phyloP scores from a whole-genome alignment of 2,797 vertebrate genomes.

The Anisognathus igniventris region DNA sequence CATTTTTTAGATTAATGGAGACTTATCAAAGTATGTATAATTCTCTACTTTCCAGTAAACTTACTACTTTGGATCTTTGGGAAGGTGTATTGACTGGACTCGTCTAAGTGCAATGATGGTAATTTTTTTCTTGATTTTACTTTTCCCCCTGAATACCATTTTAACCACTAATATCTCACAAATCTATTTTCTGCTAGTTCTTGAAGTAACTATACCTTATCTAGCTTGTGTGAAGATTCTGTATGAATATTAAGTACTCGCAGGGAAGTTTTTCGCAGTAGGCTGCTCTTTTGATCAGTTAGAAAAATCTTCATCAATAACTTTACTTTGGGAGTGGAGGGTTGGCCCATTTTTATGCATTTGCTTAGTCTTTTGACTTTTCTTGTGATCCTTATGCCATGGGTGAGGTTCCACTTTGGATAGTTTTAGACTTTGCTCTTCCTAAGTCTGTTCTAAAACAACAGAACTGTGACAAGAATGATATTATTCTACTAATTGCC shows the following conservation, averaged over 20 bases:
- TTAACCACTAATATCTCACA: neutral
- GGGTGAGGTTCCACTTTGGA: neutral
- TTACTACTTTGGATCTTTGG: neutral
- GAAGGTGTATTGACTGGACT: neutral
- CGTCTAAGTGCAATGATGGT: neutral
- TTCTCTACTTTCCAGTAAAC: neutral
- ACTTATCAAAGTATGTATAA: neutral
- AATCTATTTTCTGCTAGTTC: neutral
- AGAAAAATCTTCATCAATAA: neutral
- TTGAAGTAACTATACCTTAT: neutral
- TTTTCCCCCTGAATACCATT: neutral
- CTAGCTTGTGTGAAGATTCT: neutral
- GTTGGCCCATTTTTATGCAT: neutral
- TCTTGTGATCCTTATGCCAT: neutral
- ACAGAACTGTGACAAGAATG: neutral
- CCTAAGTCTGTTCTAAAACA: neutral
- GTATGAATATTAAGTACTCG: neutral
- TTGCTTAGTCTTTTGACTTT: neutral
- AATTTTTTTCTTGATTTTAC: neutral
- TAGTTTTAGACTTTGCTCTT: neutral
- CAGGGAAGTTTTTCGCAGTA: neutral
- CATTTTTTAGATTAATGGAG: neutral
- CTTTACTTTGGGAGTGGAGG: neutral
- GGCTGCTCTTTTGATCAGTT: neutral
- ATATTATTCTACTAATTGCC: neutral